These are phyloP conservation scores for Takifugu ocellatus DNA, from an alignment of 2,797 vertebrate species.

Conservation along the genomic window DNA sequence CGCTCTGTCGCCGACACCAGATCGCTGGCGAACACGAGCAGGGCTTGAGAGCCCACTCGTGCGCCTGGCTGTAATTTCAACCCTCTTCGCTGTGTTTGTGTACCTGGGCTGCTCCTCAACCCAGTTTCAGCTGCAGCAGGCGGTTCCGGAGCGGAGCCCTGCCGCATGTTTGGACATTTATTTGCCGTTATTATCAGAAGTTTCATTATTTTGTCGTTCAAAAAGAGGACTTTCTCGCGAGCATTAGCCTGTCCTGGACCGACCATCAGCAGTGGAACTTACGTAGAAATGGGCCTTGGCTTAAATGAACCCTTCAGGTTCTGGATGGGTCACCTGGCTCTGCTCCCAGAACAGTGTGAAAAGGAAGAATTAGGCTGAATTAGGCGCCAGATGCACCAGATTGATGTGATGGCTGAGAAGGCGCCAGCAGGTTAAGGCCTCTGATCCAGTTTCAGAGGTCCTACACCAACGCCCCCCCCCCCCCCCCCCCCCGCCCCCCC, in stretches of 20 bases:
- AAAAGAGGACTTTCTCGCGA: too few species aligned
- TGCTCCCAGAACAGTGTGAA: conserved; percentile 61
- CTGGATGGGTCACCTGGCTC: conserved; percentile 40
- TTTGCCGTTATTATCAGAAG: too few species aligned
- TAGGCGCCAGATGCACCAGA: conserved; percentile 41
- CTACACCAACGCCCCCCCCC: not conserved
- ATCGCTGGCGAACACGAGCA: conserved; percentile 40
- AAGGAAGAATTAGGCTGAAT: conserved; percentile 61
- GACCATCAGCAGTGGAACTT: not conserved
- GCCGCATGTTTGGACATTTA: not conserved
- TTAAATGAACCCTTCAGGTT: conserved; percentile 42
- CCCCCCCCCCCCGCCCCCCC: too few species aligned
- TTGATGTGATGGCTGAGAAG: conserved; percentile 35
- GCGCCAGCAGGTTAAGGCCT: conserved; percentile 9
- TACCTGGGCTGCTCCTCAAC: conserved; percentile 6
- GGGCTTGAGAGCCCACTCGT: conserved; percentile 21
- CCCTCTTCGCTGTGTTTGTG: not conserved
- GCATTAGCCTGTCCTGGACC: too few species aligned
- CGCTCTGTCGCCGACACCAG: conserved; percentile 45
- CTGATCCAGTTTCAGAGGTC: not conserved
- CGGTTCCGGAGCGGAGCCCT: not conserved
- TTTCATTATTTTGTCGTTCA: too few species aligned
- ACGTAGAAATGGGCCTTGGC: conserved; percentile 19
- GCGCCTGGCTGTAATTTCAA: conserved; percentile 28
- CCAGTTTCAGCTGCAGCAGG: not conserved